Base-by-base conservation (phyloP, 2,113 vertebrate genomes). In the Phocoena sinus region DNA sequence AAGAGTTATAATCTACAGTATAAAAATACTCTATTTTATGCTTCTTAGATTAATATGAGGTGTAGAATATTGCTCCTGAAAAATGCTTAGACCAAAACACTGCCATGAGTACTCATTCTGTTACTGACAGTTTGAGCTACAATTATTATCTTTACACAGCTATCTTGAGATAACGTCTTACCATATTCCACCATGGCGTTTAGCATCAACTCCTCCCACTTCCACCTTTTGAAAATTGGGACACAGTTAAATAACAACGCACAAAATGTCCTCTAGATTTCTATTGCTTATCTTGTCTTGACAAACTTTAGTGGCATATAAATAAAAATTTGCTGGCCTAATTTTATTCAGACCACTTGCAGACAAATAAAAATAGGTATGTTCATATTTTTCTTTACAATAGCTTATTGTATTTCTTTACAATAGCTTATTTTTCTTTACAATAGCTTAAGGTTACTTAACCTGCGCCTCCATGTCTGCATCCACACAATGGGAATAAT, bases 321-420 rank as follows among this genome's bases (percentile, higher is more conserved):
- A 81, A 86, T 77, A 91, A 77, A 93, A 41, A 31, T 41, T 60
- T 81, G 28, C 25, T 92, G 87, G 68, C 25, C 79, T 76, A 80
- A 83, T 83, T 93, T 97, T 85, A 95, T 89, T 25, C 38, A 81
- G 62, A 84, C 36, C 20, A 68, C 73, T 95, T 94, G 33, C 56
- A 88, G 15, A 85, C 79, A 26, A 92, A 84, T 79, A 74, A 65
- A 86, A 83, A 14, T 58, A 95, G 47, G 5, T 21, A 68, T 38
- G 28, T 8, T 70, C 20, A 62, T 77, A 63, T 82, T 65, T 83
- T 92, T 97, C 38, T 67, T 77, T 60, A 88, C 41, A 31, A n/a
- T 50, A 92, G 38, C 8, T 73, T 85, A 83, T 41, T 41, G 41
- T 41, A 41, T 41, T 41, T 41, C 6, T 41, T 41, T 41, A 41